Conservation (phyloP, 1,140 invertebrate genomes). For the Brachionus koreanus region DNA sequence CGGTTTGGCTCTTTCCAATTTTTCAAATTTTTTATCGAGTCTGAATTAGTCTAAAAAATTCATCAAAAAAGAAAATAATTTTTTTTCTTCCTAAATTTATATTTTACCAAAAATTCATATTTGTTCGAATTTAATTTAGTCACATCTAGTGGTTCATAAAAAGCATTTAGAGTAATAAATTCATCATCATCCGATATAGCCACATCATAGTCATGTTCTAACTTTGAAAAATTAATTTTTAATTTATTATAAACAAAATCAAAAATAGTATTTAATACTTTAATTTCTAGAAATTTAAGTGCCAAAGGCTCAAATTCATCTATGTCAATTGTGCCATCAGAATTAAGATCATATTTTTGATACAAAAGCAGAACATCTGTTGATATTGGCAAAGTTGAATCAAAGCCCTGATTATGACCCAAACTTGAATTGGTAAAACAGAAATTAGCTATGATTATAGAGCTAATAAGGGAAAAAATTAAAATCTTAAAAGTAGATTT, state of each 20-base stretch:
- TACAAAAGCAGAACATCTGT: neutral
- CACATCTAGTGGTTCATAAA: constrained; percentile 27
- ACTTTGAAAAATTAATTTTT: neutral
- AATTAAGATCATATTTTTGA: constrained; percentile 37
- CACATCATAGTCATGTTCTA: constrained; percentile 10
- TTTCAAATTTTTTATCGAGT: neutral
- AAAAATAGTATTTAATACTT: neutral
- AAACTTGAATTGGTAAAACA: neutral
- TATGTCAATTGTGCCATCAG: constrained; percentile 11
- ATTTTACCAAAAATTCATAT: constrained; percentile 14
- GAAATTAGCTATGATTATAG: neutral
- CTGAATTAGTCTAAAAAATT: constrained; percentile 2
- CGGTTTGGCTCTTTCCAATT: constrained; percentile 23
- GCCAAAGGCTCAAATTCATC: constrained; percentile 30
- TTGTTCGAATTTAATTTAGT: neutral
- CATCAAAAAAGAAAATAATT: neutral
- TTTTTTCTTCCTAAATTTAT: neutral
- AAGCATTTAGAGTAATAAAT: constrained; percentile 42
- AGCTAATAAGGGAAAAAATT: neutral
- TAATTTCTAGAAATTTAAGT: neutral
- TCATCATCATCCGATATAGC: constrained; percentile 11
- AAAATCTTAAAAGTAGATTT: neutral
- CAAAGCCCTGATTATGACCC: neutral
- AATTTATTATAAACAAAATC: neutral
- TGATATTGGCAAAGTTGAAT: neutral